Base-by-base conservation (phyloP, 2,888 invertebrate genomes). In the Spicauda simplicius region DNA sequence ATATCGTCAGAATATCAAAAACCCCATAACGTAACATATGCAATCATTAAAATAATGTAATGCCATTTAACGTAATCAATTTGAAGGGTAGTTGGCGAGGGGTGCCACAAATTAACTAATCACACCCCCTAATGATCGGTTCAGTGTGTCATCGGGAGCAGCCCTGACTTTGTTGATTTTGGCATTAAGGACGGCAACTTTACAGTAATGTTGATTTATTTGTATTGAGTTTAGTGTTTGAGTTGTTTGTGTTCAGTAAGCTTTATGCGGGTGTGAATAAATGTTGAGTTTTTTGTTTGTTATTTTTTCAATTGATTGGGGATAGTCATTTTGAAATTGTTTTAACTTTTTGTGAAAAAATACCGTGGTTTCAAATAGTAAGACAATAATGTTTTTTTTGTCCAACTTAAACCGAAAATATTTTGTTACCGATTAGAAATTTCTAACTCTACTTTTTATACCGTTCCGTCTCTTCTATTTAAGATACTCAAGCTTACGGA, bases 11-110 rank as follows among this genome's bases (percentile, higher is more conserved):
- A 71, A 76, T 53, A 33, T 57, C 30, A 7, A 55, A 14, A 41
- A 50, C 20, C 56, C 70, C 69, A 72, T 76, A 77, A 76, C 67
- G 78, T 71, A 88, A 88, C 92, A 92, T 93, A 93, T 91, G 92
- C 86, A 90, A 84, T 86, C 85, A 87, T 91, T 88, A 88, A 79
- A 79, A 82, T 88, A 90, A 88, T 84, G 86, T 82, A 82, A 86
- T 82, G 85, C 87, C 86, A 85, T 88, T 91, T 88, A 84, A 86
- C 76, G 85, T 87, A 89, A 92, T 93, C 91, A 92, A 91, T 91
- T 91, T 74, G 73, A 73, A 66, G 69, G 71, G 74, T 71, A 67
- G 67, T 72, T 71, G 66, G 70, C 70, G 69, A 64, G 71, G 75
- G 76, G 73, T 72, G 74, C 70, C 84, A 80, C 83, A 85, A 87